Conservation (phyloP, 1,140 invertebrate species). For the Leptinotarsa undecemlineata region DNA sequence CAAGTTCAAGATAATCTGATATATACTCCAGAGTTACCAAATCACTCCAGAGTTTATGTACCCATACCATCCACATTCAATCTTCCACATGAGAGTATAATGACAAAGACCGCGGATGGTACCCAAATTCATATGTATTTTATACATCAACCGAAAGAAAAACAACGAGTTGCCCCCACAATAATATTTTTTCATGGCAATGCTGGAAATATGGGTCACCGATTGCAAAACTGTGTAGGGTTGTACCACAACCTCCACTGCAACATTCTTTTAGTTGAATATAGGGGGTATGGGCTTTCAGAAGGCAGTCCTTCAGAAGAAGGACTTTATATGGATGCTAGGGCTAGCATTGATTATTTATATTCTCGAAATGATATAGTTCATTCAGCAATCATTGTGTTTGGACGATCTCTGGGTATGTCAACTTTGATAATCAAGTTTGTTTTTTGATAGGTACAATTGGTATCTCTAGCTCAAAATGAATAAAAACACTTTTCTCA, state of each 20-base stretch:
- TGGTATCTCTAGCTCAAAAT: too few relatives aligned
- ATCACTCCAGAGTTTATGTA: conserved; percentile 84
- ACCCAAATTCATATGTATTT: conserved; percentile 84
- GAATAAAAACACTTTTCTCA: too few relatives aligned
- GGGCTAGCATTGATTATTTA: conserved; percentile 84
- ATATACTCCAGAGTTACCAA: conserved; percentile 87
- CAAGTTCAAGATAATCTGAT: conserved; percentile 82
- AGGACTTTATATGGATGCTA: conserved; percentile 86
- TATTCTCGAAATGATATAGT: conserved; percentile 81
- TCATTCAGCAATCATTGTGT: conserved; percentile 83
- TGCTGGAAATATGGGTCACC: conserved; percentile 94
- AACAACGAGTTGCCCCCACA: conserved; percentile 70
- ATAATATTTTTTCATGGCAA: conserved; percentile 93
- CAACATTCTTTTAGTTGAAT: conserved; percentile 90
- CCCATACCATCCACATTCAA: conserved; percentile 80
- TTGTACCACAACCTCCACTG: conserved; percentile 79
- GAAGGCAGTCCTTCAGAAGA: conserved; percentile 84
- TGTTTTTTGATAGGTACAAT: too few relatives aligned
- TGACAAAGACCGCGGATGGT: conserved; percentile 76
- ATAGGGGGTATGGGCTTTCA: conserved; percentile 92
- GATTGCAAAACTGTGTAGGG: conserved; percentile 76
- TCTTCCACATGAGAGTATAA: conserved; percentile 84
- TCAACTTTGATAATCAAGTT: too few relatives aligned
- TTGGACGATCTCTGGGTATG: conserved; percentile 86
- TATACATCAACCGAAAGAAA: conserved; percentile 75